Percentiles rank a stretch among this genome's conserved stretches.
Evolutionary conservation across 2,888 invertebrate genomes (phyloP).

Genomic region (Alcis repandata): DNA sequence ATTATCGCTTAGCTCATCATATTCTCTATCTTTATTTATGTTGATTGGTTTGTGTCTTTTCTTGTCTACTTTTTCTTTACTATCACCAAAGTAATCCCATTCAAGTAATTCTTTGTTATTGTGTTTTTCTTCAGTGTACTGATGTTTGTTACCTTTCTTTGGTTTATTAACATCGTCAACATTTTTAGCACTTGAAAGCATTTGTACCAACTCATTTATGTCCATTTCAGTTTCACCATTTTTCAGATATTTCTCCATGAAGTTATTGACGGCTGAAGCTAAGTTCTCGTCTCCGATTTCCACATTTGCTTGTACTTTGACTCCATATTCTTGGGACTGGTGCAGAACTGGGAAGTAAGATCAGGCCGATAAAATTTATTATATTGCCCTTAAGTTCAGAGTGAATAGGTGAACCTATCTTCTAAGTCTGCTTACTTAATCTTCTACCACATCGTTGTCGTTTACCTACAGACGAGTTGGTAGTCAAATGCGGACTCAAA

Average conservation of each 20-base stretch:
- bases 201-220: not conserved
- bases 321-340: constrained; percentile 1
- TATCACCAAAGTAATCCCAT: too few relatives aligned
- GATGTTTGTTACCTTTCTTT: not conserved
- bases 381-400: too few relatives aligned
- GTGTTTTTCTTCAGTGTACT: not conserved
- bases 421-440: too few relatives aligned
- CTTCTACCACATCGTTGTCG: too few relatives aligned
- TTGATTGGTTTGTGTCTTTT: not conserved
- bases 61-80: not conserved
- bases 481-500: too few relatives aligned
- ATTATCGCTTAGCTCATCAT: not conserved
- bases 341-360: constrained; percentile 5
- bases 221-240: constrained; percentile 4
- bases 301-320: constrained; percentile 6
- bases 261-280: not conserved
- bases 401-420: too few relatives aligned
- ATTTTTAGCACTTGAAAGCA: not conserved
- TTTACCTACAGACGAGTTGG: too few relatives aligned
- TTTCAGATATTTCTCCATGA: constrained; percentile 4
- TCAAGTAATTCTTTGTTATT: not conserved
- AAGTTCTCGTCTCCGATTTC: constrained; percentile 6
- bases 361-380: too few relatives aligned
- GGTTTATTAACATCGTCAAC: not conserved
- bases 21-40: not conserved